phyloP scores from a whole-genome alignment of 2,113 vertebrate genomes.

The Tragelaphus scriptus region DNA sequence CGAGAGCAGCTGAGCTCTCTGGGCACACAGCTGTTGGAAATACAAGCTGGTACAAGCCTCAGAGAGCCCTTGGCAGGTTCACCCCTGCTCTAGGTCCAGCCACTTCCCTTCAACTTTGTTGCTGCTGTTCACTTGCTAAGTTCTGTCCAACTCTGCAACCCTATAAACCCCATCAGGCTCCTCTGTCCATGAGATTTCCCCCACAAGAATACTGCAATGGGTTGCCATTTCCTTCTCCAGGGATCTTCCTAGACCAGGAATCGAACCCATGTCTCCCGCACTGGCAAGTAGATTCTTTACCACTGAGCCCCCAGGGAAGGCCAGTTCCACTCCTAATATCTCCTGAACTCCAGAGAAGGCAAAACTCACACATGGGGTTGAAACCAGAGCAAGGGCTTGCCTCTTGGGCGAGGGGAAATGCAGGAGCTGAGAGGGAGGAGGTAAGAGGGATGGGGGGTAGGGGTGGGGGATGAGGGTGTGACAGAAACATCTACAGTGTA shows the following conservation, averaged over 20 bases:
- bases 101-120: background rate
- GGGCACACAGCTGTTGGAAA: background rate
- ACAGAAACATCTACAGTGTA: background rate
- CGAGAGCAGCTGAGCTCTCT: rapidly evolving
- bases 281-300: background rate
- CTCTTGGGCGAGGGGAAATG: background rate
- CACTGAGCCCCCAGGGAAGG: background rate
- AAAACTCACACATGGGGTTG: background rate
- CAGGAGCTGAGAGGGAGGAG: background rate
- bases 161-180: background rate
- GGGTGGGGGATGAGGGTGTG: background rate
- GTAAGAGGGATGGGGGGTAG: background rate
- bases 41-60: background rate
- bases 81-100: background rate
- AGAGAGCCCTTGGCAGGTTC: no score
- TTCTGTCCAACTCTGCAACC: background rate
- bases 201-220: background rate
- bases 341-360: background rate
- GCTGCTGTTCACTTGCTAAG: background rate
- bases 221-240: background rate
- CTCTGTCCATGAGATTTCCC: background rate
- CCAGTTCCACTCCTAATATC: background rate
- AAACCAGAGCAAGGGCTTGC: background rate
- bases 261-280: background rate
- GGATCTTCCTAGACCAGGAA: background rate